A percentile compares a stretch with the other conserved stretches of the same genome.
Evolutionary conservation across 2,113 vertebrate genomes (phyloP).

Genomic region (Thryonomys swinderianus): DNA sequence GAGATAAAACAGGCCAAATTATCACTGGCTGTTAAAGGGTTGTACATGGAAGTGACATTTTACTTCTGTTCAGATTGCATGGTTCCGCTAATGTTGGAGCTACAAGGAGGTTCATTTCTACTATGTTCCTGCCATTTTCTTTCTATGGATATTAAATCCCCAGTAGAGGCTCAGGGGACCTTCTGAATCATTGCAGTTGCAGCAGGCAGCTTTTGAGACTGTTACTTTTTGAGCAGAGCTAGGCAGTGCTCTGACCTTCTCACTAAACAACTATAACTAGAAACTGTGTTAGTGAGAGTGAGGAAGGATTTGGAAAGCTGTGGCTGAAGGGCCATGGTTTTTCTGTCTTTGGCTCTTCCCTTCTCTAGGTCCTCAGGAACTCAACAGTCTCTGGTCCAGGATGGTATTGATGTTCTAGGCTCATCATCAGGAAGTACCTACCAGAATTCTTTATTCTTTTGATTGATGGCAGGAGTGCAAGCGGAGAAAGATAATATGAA

Average conservation of each 20-base stretch:
- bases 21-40: neutral
- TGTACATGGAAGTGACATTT: neutral
- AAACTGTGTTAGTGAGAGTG: neutral
- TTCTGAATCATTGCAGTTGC: constrained; percentile 60
- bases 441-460: neutral
- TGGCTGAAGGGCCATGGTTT: neutral
- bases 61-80: neutral
- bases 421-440: neutral
- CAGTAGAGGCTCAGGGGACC: constrained; percentile 51
- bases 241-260: constrained; percentile 49
- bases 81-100: neutral
- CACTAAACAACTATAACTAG: neutral
- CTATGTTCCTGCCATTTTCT: constrained; percentile 72
- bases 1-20: neutral
- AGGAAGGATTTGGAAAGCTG: neutral
- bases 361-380: neutral
- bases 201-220: constrained; percentile 50
- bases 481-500: neutral
- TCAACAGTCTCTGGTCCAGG: neutral
- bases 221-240: constrained; percentile 57
- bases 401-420: neutral
- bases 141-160: constrained; percentile 58
- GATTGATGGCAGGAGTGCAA: neutral
- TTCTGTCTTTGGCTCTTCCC: neutral
- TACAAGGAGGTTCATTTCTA: neutral